Conservation (phyloP, 2,113 vertebrate genomes). For the Halcyon senegalensis region DNA sequence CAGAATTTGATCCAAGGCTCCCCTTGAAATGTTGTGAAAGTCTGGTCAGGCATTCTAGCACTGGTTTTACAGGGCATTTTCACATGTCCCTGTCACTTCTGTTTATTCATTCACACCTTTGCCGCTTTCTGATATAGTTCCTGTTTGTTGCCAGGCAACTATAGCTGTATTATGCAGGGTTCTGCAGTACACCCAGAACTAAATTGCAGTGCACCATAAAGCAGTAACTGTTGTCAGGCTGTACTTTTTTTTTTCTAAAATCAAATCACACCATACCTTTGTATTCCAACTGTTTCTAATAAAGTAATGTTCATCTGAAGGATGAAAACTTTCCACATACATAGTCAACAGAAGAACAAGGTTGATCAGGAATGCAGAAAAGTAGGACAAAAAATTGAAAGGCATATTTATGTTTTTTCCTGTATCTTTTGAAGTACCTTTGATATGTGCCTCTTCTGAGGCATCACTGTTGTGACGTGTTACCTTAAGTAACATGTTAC, state of each 20-base stretch:
- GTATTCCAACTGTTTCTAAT: not conserved
- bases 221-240: not conserved
- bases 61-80: slow-evolving; percentile 37
- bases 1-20: not conserved
- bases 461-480: not conserved
- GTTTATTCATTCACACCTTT: slow-evolving; percentile 67
- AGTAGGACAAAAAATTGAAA: not conserved
- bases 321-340: not conserved
- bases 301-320: not conserved
- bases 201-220: not conserved
- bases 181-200: slow-evolving; percentile 30
- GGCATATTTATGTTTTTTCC: not conserved
- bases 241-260: not conserved
- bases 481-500: too few species aligned
- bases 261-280: not conserved
- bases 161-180: slow-evolving; percentile 44
- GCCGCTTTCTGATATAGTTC: slow-evolving; percentile 47
- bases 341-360: not conserved
- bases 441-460: not conserved
- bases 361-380: not conserved
- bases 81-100: not conserved
- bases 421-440: not conserved
- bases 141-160: slow-evolving; percentile 79
- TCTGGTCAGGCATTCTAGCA: not conserved
- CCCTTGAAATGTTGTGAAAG: not conserved